Conservation (phyloP, 1,140 invertebrate species). For the Drosophila varians region DNA sequence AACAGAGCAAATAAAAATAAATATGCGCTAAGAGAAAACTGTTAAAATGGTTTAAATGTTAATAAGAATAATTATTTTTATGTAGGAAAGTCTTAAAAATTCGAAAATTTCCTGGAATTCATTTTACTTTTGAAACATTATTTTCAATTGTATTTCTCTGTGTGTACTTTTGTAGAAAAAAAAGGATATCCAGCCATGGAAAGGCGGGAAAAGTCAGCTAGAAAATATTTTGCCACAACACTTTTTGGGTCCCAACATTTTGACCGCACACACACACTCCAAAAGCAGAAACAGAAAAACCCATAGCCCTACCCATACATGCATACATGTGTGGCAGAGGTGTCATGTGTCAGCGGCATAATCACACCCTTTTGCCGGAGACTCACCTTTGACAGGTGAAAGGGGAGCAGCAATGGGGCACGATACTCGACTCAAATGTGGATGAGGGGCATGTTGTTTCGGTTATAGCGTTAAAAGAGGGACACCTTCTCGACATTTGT, state of each 20-base stretch:
- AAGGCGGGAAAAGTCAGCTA: constrained; percentile 42
- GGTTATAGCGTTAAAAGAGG: constrained; percentile 38
- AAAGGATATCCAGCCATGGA: not conserved
- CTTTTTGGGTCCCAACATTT: constrained; percentile 55
- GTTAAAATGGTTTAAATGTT: no score
- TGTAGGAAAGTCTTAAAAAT: no score
- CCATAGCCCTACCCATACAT: not conserved
- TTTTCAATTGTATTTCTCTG: no score
- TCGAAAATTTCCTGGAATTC: no score
- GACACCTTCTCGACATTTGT: constrained; percentile 65
- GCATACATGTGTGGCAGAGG: constrained; percentile 40
- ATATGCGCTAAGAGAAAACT: constrained; percentile 4
- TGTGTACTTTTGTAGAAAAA: not conserved
- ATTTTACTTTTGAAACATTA: not conserved
- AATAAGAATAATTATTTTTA: no score
- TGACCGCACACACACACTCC: constrained; percentile 52
- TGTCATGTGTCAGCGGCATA: constrained; percentile 77
- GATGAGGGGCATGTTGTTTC: not conserved
- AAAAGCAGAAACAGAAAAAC: constrained; percentile 9
- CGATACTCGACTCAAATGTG: not conserved
- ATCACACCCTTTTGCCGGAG: constrained; percentile 66
- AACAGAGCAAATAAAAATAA: constrained; percentile 27
- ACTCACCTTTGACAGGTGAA: constrained; percentile 51
- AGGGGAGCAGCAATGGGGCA: constrained; percentile 8
- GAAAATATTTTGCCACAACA: constrained; percentile 59